phyloP scores from a whole-genome alignment of 1,140 invertebrate species.

The Meloidogyne exigua region DNA sequence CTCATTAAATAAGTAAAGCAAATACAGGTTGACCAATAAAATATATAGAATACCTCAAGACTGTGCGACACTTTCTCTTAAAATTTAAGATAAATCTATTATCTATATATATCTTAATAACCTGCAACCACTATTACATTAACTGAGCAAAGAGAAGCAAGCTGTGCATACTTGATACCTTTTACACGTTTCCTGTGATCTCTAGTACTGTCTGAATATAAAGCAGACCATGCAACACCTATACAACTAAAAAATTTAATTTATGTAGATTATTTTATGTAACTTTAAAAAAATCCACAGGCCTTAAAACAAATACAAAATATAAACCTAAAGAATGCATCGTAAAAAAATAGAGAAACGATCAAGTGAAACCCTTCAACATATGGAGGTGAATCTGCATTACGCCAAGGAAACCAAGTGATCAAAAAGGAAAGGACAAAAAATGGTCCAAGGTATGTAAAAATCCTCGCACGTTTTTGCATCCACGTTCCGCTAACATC shows the following conservation, averaged over 20 bases:
- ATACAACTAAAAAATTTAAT: slow-evolving; percentile 56
- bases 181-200: slow-evolving; percentile 60
- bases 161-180: slow-evolving; percentile 62
- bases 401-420: slow-evolving; percentile 65
- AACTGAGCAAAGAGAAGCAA: slow-evolving; percentile 54
- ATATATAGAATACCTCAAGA: slow-evolving; percentile 51
- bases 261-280: background rate
- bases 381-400: slow-evolving; percentile 36
- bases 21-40: background rate
- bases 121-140: slow-evolving; percentile 37
- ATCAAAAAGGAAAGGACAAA: slow-evolving; percentile 65
- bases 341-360: slow-evolving; percentile 65
- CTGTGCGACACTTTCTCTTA: slow-evolving; percentile 60
- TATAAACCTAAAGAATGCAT: slow-evolving; percentile 65
- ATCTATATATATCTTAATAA: slow-evolving; percentile 29
- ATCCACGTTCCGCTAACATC: slow-evolving; percentile 58
- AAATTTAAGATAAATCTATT: slow-evolving; percentile 14
- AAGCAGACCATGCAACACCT: slow-evolving; percentile 64
- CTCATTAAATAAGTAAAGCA: too few relatives aligned
- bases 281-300: too few relatives aligned
- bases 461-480: slow-evolving; percentile 62
- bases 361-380: slow-evolving; percentile 65
- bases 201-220: slow-evolving; percentile 65
- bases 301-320: too few relatives aligned
- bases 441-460: slow-evolving; percentile 65